Base-by-base conservation (phyloP, 2,888 invertebrate species). In the Pollenia labialis region DNA sequence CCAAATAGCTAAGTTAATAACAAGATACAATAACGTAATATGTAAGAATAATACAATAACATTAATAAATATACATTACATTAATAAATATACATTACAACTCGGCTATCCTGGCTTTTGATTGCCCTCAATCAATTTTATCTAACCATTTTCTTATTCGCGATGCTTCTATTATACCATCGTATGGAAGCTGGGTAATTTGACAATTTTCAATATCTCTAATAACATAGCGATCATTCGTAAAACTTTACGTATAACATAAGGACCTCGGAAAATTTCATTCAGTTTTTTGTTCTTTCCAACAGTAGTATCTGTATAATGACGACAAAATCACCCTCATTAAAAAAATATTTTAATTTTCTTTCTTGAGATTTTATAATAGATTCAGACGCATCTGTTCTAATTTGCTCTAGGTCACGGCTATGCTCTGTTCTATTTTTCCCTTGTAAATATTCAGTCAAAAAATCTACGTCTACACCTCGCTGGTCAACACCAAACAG, bases 221-320 rank as follows among this genome's bases (percentile, higher is more conserved):
- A 42, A 80, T 62, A 44, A 71, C 71, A 50, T 71, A 80, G 18
- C 80, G 50, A 18, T 80, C 79, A 18, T 79, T 58, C 2, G 40
- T 50, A 69, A 69, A 40, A 68, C 60, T 42, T 79, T 79, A 12
- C 44, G 62, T 0, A 64, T 44, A 14, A 80, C 44, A 54, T 71
- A 80, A 62, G 80, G 62, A n/a, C 71, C 69, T 54, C 62, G 42
- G 16, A 56, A 85, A 76, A 23, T 44, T 6, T 62, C 52, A 18
- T 54, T 52, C 42, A 76, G 23, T 80, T 91, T 88, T 52, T 84
- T 87, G 44, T 87, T 88, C 16, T 72, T 52, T 16, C 85, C 87
- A 66, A 82, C 62, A 84, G 82, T 89, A 83, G 85, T 89, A 71
- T 88, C 89, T 54, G 83, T 62, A 82, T 90, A 89, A 69, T 75